These are phyloP conservation scores for Mythimna albipuncta DNA, from an alignment of 2,888 invertebrate genomes.

Conservation along the genomic window DNA sequence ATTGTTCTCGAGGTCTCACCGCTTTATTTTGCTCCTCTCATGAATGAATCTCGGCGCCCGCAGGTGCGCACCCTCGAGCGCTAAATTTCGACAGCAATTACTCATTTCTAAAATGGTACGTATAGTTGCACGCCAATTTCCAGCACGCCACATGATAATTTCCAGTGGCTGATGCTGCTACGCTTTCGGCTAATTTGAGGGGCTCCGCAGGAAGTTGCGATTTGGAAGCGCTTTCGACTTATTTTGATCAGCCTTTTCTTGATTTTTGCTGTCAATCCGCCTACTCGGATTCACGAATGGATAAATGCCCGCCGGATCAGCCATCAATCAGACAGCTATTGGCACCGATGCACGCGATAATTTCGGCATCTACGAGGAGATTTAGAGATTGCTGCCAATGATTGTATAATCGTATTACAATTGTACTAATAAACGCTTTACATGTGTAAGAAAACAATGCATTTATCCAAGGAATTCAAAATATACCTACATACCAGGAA, in stretches of 20 bases:
- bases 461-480: slow-evolving; percentile 39
- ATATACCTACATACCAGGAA: slow-evolving; percentile 18
- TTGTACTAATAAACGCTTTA: slow-evolving; percentile 70
- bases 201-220: slow-evolving; percentile 84
- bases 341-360: slow-evolving; percentile 85
- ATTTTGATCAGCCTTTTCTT: slow-evolving; percentile 75
- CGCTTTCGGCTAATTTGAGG: slow-evolving; percentile 79
- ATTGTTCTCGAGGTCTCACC: slow-evolving; percentile 86
- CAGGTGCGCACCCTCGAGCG: slow-evolving; percentile 87
- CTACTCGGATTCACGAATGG: slow-evolving; percentile 71
- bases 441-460: slow-evolving; percentile 43
- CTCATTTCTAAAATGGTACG: slow-evolving; percentile 80
- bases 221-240: slow-evolving; percentile 79
- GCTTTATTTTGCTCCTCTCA: slow-evolving; percentile 81
- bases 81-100: slow-evolving; percentile 83
- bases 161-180: slow-evolving; percentile 82
- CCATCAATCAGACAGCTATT: slow-evolving; percentile 84
- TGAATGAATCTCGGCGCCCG: slow-evolving; percentile 87
- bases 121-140: slow-evolving; percentile 83
- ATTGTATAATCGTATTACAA: slow-evolving; percentile 82
- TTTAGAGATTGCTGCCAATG: slow-evolving; percentile 82
- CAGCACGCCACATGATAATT: slow-evolving; percentile 87
- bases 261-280: slow-evolving; percentile 73
- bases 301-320: slow-evolving; percentile 74
- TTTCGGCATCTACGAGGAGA: slow-evolving; percentile 82